Evolutionary conservation across 2,113 vertebrate genomes (phyloP).

Genomic region (Sceloporus undulatus): DNA sequence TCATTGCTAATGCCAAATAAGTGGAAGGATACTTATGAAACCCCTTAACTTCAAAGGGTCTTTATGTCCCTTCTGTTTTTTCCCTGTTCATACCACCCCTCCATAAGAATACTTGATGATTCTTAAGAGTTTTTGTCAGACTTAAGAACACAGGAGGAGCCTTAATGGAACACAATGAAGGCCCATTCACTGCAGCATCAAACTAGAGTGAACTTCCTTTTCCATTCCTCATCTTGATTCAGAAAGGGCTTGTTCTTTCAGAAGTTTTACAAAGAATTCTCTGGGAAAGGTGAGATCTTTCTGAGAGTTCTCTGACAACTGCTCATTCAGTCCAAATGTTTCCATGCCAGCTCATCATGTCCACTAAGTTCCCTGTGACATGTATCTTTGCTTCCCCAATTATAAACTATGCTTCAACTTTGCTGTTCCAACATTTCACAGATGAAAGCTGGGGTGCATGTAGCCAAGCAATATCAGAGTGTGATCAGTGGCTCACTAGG

Average conservation of each 20-base stretch:
- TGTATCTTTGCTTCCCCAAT: neutral
- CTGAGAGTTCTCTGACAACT: neutral
- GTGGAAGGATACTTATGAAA: neutral
- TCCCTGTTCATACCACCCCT: neutral
- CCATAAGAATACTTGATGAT: neutral
- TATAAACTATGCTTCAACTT: neutral
- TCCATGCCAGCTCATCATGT: neutral
- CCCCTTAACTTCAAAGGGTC: slow-evolving; percentile 19
- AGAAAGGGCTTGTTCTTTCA: neutral
- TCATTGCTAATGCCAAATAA: slow-evolving; percentile 34
- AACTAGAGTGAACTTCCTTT: neutral
- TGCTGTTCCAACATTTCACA: too few species aligned
- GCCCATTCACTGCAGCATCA: neutral
- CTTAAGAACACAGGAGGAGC: neutral
- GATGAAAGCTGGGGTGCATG: too few species aligned
- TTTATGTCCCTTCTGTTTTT: neutral
- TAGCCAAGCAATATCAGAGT: too few species aligned
- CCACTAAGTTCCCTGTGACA: too few species aligned
- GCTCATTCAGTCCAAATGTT: neutral
- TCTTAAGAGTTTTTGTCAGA: neutral
- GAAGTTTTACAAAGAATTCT: neutral
- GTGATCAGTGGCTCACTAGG: too few species aligned
- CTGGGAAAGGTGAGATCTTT: neutral
- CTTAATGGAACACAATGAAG: neutral
- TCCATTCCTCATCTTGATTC: neutral